Evolutionary conservation across 2,113 vertebrate species (phyloP), one percentile per base, ranked within the genome.

Genomic region (Stigmatopora argus): DNA sequence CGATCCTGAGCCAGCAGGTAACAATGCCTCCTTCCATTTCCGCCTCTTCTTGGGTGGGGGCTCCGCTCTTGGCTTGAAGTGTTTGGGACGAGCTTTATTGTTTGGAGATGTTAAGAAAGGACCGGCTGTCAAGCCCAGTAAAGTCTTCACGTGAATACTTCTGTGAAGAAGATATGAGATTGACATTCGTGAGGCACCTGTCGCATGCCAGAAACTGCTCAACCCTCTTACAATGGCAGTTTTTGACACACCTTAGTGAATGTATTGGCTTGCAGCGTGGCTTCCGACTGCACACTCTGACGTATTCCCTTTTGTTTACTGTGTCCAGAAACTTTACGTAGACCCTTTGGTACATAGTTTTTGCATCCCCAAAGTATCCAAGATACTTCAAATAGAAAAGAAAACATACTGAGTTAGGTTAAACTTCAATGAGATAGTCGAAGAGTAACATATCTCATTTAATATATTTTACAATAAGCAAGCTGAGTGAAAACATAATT

Each of bases 281-380:
- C 77, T 95, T 99, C 81, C 92, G 93, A 78, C 93, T 98, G 82
- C 97, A 98, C 14, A 98, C 94, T 75, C 97, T 90, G 23, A 99
- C 96, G 71, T 97, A 98, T 0, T 99, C 97, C 84, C 96, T 94
- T 90, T 98, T 99, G 90, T 99, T 99, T 74, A 95, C 89, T 4
- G 96, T 99, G 90, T 99, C 97, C 78, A 98, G 91, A 82, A 98
- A 97, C 83, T 98, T 98, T 70, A 97, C 96, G 65, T 98, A 96
- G 9, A 99, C 94, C 83, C 95, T 91, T 83, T 94, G 95, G 83
- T 99, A 99, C 91, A 98, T 96, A 69, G 90, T 93, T 87, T 97
- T 96, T 70, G 96, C 96, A 72, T 98, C 95, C 18, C 97, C 96
- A 71, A 99, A 99, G 86, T 98, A 99, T 35, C 97, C 97, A 83